Evolutionary conservation across 1,140 invertebrate genomes (phyloP).

Genomic region (Drosophila kanapiae): DNA sequence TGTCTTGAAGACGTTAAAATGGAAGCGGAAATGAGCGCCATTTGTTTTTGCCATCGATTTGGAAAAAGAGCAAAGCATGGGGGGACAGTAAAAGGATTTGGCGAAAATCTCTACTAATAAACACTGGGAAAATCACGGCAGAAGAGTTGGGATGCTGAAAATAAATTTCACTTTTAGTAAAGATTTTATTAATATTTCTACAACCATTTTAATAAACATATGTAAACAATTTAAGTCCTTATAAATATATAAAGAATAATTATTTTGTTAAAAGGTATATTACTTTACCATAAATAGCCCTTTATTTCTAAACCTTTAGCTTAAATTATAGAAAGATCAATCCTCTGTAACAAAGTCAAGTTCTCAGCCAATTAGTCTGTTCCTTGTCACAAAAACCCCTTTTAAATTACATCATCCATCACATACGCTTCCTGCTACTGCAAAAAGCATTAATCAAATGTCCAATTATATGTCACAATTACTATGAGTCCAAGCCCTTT

Average conservation of each 20-base stretch:
- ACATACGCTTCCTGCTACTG: constrained; percentile 6
- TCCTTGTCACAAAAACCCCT: background rate
- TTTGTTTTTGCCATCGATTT: constrained; percentile 49
- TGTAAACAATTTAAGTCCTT: too few species aligned
- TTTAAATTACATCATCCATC: constrained; percentile 2
- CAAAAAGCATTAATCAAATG: constrained; percentile 25
- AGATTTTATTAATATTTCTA: background rate
- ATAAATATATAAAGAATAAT: background rate
- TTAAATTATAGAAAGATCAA: background rate
- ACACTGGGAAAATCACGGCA: constrained; percentile 44
- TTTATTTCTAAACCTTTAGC: too few species aligned
- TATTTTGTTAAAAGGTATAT: background rate
- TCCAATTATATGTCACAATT: constrained; percentile 38
- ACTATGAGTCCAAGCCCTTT: constrained; percentile 3
- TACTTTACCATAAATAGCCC: background rate
- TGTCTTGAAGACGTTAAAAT: constrained; percentile 67
- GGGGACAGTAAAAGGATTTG: constrained; percentile 42
- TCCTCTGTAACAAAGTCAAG: too few species aligned
- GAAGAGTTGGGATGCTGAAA: too few species aligned
- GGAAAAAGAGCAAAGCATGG: background rate
- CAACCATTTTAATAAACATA: background rate
- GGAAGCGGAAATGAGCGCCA: constrained; percentile 66
- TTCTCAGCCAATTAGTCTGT: constrained; percentile 2
- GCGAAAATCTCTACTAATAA: constrained; percentile 34
- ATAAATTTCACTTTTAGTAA: too few species aligned